Percentiles rank a stretch among this genome's conserved stretches.
Conservation (phyloP, 2,888 invertebrate genomes). For the Hartigia nigra region DNA sequence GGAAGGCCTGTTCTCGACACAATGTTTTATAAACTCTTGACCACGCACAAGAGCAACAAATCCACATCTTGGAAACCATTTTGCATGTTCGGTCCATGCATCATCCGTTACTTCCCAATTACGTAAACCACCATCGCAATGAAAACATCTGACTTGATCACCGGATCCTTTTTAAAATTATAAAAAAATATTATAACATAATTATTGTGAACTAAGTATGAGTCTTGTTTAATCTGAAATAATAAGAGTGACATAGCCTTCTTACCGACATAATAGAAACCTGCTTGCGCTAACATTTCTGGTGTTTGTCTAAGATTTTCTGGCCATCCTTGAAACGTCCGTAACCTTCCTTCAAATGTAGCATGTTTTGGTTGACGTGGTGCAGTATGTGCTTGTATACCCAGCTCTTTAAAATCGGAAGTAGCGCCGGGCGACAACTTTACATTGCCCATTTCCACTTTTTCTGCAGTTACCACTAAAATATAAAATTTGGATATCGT, state of each 20-base stretch:
- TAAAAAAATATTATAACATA: background rate
- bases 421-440: constrained; percentile 53
- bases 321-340: constrained; percentile 84
- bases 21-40: constrained; percentile 76
- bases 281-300: constrained; percentile 82
- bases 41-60: constrained; percentile 87
- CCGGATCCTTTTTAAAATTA: constrained; percentile 68
- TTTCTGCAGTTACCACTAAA: constrained; percentile 41
- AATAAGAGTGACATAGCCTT: background rate
- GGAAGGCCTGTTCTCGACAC: constrained; percentile 53
- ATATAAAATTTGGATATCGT: background rate
- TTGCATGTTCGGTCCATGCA: constrained; percentile 94
- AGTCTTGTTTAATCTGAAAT: background rate
- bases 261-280: constrained; percentile 84
- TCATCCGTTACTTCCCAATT: constrained; percentile 92
- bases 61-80: constrained; percentile 92
- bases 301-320: constrained; percentile 80
- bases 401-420: constrained; percentile 69
- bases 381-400: constrained; percentile 71
- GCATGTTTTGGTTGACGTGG: constrained; percentile 77
- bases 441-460: constrained; percentile 61
- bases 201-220: background rate
- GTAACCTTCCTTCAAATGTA: constrained; percentile 76
- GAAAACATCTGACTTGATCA: constrained; percentile 90
- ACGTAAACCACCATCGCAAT: constrained; percentile 91